phyloP scores from a whole-genome alignment of 2,113 vertebrate genomes.

The Sylvia atricapilla region DNA sequence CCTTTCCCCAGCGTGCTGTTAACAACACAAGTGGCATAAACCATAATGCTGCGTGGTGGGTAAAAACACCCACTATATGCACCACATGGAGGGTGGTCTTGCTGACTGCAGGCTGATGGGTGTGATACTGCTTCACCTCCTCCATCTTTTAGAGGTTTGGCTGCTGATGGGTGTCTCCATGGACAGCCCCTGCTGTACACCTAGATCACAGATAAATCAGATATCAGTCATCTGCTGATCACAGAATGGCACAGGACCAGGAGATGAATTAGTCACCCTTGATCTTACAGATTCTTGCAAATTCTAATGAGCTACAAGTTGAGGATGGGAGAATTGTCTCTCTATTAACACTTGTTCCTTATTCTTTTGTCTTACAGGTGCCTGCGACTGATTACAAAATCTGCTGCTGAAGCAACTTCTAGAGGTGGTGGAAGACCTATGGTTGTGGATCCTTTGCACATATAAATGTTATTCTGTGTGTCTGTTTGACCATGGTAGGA shows the following conservation, averaged over 20 bases:
- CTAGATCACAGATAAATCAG: background rate
- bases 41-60: fast-evolving
- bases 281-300: background rate
- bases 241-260: background rate
- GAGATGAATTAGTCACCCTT: background rate
- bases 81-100: background rate
- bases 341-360: background rate
- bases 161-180: background rate
- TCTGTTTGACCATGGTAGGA: constrained; percentile 31
- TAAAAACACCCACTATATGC: background rate
- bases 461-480: constrained; percentile 7
- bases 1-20: background rate
- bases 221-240: background rate
- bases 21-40: background rate
- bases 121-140: background rate
- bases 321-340: background rate
- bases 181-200: background rate
- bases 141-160: background rate
- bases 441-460: background rate
- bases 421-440: background rate
- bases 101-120: background rate
- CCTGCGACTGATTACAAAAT: background rate
- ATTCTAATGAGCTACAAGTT: background rate
- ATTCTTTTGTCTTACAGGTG: constrained; percentile 48
- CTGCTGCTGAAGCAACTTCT: background rate